A percentile compares a stretch with the other conserved stretches of the same genome.
Evolutionary conservation across 64 coral and sea anemone species (phyloP).

Genomic region (Astreopora myriophthalma): DNA sequence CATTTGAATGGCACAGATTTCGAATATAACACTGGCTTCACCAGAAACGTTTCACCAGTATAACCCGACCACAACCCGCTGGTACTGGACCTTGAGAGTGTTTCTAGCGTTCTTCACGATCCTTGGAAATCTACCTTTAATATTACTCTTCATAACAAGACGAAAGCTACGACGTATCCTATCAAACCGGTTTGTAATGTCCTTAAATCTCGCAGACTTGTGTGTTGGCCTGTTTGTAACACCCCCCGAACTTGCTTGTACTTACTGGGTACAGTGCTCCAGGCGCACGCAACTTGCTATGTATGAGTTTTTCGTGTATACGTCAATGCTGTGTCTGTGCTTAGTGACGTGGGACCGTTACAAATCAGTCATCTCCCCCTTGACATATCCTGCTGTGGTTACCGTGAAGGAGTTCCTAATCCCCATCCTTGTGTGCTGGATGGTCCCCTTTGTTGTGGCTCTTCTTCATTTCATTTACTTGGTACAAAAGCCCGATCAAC

Average conservation of each 20-base stretch:
- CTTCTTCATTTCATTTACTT: slow-evolving; percentile 36
- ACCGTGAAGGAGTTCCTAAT: background rate
- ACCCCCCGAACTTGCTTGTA: slow-evolving; percentile 6
- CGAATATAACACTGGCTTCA: background rate
- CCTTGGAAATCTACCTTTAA: background rate
- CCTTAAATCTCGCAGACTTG: slow-evolving; percentile 20
- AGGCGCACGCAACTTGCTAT: background rate
- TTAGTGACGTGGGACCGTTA: slow-evolving; percentile 38
- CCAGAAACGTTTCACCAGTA: background rate
- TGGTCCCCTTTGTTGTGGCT: background rate
- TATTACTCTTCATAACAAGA: slow-evolving; percentile 21
- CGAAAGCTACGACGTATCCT: slow-evolving; percentile 14
- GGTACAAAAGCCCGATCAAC: background rate
- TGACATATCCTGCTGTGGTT: slow-evolving; percentile 17
- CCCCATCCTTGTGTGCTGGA: background rate
- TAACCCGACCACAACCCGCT: background rate
- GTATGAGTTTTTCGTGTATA: slow-evolving; percentile 44
- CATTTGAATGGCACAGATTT: background rate
- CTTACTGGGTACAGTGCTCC: background rate
- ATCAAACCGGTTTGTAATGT: slow-evolving; percentile 35
- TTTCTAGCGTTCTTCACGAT: slow-evolving; percentile 9
- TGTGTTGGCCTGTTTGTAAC: slow-evolving; percentile 30
- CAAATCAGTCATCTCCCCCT: slow-evolving; percentile 11
- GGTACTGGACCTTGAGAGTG: slow-evolving; percentile 35
- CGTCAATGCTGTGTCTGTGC: slow-evolving; percentile 13